phyloP scores from a whole-genome alignment of 2,797 vertebrate genomes.

The Sebastiscus albofasciatus region DNA sequence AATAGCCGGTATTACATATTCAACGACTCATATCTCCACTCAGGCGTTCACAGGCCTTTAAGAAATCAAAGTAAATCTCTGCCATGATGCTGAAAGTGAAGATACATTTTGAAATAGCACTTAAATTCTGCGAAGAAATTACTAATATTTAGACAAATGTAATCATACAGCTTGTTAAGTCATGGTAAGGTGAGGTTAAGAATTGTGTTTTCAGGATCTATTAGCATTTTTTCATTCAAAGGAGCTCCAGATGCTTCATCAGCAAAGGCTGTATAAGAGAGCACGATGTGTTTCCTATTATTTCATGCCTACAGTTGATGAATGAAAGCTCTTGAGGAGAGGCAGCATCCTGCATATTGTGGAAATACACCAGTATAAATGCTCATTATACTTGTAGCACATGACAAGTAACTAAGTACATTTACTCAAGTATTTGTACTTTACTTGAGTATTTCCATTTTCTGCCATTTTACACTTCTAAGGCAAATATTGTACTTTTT shows the following conservation, averaged over 20 bases:
- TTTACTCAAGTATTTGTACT: neutral
- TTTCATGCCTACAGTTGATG: neutral
- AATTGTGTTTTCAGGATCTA: neutral
- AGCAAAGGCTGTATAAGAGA: neutral
- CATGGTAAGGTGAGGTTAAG: neutral
- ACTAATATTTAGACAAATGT: neutral
- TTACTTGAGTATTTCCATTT: neutral
- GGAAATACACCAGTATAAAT: neutral
- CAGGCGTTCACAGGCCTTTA: neutral
- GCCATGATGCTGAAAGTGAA: conserved; percentile 12
- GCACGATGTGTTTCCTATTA: neutral
- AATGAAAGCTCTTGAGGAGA: neutral
- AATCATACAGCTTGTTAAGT: neutral
- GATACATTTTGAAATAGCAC: neutral
- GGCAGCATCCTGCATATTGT: neutral
- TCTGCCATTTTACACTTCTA: neutral
- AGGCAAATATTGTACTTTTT: neutral
- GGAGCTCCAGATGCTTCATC: neutral
- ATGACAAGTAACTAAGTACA: neutral
- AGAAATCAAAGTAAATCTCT: conserved; percentile 22
- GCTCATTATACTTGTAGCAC: neutral
- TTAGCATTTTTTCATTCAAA: neutral
- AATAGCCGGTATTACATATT: conserved; percentile 37
- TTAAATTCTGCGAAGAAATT: neutral
- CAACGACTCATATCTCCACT: conserved; percentile 5